phyloP scores from a whole-genome alignment of 2,797 vertebrate genomes.

The Psittacula echo region DNA sequence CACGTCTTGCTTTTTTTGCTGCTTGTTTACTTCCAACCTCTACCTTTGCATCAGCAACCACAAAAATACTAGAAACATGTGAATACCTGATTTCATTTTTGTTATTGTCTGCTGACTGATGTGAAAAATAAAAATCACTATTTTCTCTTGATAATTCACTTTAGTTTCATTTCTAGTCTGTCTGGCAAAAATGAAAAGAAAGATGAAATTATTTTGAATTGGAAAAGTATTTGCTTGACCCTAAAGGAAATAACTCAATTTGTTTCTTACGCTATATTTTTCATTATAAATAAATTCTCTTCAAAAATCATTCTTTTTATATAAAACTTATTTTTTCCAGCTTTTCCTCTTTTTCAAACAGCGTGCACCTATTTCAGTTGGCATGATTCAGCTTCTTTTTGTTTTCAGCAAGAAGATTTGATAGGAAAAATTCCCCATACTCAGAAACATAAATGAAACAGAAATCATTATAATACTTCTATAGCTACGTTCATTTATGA shows the following conservation, averaged over 20 bases:
- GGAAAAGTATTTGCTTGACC: background rate
- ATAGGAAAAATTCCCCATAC: background rate
- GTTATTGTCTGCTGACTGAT: background rate
- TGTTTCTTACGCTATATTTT: background rate
- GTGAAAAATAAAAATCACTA: background rate
- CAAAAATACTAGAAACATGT: background rate
- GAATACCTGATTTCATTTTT: background rate
- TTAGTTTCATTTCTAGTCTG: slow-evolving; percentile 1
- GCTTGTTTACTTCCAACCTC: background rate
- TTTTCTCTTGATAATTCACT: background rate
- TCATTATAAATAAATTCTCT: background rate
- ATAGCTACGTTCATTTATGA: background rate
- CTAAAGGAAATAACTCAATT: background rate
- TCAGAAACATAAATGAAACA: background rate
- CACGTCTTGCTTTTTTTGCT: background rate
- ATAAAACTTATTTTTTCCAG: background rate
- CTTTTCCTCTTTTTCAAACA: background rate
- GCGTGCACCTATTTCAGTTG: background rate
- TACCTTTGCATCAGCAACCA: background rate
- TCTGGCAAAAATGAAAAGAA: slow-evolving; percentile 1
- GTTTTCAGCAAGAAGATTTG: background rate
- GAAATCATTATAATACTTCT: background rate
- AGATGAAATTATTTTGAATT: background rate
- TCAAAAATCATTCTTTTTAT: background rate
- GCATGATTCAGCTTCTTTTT: background rate